Conservation (phyloP, 1,140 invertebrate species). For the Pseudomyrmex concolor region DNA sequence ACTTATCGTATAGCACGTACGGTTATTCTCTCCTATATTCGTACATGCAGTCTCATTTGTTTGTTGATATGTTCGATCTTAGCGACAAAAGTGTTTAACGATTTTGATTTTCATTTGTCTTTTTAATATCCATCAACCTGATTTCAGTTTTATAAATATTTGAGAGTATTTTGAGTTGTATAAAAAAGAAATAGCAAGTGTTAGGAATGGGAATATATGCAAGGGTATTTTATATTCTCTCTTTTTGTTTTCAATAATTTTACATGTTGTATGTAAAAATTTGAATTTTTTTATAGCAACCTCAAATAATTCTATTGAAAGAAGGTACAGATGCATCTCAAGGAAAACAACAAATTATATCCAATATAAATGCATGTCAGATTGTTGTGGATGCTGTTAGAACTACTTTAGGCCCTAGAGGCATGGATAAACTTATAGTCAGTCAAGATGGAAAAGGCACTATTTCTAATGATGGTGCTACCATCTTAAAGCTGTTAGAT, state of each 20-base stretch:
- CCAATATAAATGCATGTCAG: conserved; percentile 99
- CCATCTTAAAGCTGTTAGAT: conserved; percentile 98
- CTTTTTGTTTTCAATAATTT: background rate
- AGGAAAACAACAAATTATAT: conserved; percentile 97
- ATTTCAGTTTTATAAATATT: background rate
- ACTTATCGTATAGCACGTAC: no score
- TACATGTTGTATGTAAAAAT: conserved; percentile 24
- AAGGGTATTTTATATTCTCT: conserved; percentile 55
- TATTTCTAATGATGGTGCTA: conserved; percentile 99
- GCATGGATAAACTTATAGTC: conserved; percentile 99
- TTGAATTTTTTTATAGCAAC: conserved; percentile 89
- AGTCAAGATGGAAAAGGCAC: conserved; percentile 95
- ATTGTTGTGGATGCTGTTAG: conserved; percentile 97
- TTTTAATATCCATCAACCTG: background rate
- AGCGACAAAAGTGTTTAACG: background rate
- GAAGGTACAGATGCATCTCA: conserved; percentile 99
- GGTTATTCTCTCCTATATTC: no score
- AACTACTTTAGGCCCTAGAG: conserved; percentile 98
- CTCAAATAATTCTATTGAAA: conserved; percentile 98
- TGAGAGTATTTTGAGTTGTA: background rate
- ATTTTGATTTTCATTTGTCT: conserved; percentile 11
- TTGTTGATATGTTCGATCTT: background rate
- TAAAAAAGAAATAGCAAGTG: conserved; percentile 20
- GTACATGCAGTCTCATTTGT: no score
- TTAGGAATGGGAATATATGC: conserved; percentile 71